phyloP scores from a whole-genome alignment of 2,888 invertebrate genomes.

The Scaptomyza parva region DNA sequence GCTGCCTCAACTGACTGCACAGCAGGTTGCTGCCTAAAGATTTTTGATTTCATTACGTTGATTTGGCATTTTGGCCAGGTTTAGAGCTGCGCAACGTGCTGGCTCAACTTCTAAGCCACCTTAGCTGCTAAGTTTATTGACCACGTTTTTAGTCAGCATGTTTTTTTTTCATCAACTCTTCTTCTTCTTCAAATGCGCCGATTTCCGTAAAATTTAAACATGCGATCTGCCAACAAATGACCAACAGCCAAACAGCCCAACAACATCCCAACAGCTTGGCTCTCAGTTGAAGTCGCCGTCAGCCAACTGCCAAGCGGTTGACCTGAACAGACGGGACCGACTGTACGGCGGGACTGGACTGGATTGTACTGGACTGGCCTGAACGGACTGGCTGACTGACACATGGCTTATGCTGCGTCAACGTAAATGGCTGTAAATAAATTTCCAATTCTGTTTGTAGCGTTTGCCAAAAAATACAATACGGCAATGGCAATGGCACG shows the following conservation, averaged over 20 bases:
- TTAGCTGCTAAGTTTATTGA: constrained; percentile 66
- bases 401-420: constrained; percentile 77
- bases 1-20: constrained; percentile 33
- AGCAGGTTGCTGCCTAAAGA: constrained; percentile 52
- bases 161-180: constrained; percentile 5
- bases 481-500: constrained; percentile 46
- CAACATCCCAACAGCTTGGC: constrained; percentile 20
- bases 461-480: constrained; percentile 64
- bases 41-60: constrained; percentile 77
- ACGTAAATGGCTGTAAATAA: constrained; percentile 80
- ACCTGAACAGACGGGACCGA: not conserved
- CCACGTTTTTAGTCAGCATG: constrained; percentile 57
- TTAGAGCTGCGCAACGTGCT: constrained; percentile 79
- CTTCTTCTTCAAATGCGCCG: constrained; percentile 22
- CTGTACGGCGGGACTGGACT: not conserved
- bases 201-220: constrained; percentile 42
- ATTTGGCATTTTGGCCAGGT: constrained; percentile 69
- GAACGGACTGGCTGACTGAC: constrained; percentile 59
- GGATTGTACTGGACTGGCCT: not conserved
- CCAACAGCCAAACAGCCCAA: constrained; percentile 26
- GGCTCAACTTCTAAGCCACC: constrained; percentile 59
- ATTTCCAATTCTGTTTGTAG: constrained; percentile 80
- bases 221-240: constrained; percentile 48
- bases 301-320: constrained; percentile 18
- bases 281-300: constrained; percentile 8